Evolutionary conservation across 92 coral and sea anemone species (phyloP).

Genomic region (Pocillopora grandis): DNA sequence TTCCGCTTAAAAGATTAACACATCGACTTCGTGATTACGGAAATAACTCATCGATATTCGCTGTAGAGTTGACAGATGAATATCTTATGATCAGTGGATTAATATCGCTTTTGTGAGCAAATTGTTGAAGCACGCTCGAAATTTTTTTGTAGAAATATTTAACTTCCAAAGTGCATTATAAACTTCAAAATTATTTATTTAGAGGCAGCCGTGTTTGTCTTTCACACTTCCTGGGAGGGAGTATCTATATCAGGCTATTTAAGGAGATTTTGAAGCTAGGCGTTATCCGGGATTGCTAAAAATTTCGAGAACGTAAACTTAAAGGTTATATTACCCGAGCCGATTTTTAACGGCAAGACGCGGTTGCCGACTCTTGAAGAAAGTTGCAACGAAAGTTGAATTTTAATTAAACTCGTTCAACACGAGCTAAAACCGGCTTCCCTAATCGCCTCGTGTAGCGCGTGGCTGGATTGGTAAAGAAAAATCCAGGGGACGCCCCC

Average conservation of each 20-base stretch:
- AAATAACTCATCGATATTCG: not conserved
- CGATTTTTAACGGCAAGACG: too few species aligned
- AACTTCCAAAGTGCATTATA: not conserved
- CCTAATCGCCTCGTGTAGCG: too few species aligned
- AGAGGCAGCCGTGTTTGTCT: slow-evolving; percentile 1
- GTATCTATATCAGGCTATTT: not conserved
- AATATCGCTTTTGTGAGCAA: not conserved
- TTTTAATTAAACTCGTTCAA: too few species aligned
- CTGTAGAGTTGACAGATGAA: not conserved
- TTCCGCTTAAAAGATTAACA: not conserved
- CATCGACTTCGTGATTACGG: slow-evolving; percentile 1
- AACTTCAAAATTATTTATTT: not conserved
- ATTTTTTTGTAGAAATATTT: slow-evolving; percentile 19
- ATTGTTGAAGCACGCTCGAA: not conserved
- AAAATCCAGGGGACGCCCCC: too few species aligned
- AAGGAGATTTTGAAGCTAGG: not conserved
- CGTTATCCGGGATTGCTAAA: not conserved
- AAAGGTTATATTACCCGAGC: too few species aligned
- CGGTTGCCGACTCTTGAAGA: too few species aligned
- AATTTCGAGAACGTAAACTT: not conserved
- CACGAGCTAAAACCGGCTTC: too few species aligned
- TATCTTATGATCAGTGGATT: not conserved
- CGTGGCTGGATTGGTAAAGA: too few species aligned
- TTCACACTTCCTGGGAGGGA: not conserved
- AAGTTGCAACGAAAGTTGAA: too few species aligned